Evolutionary conservation across 1,140 invertebrate species (phyloP).

Genomic region (Danaus plexippus): DNA sequence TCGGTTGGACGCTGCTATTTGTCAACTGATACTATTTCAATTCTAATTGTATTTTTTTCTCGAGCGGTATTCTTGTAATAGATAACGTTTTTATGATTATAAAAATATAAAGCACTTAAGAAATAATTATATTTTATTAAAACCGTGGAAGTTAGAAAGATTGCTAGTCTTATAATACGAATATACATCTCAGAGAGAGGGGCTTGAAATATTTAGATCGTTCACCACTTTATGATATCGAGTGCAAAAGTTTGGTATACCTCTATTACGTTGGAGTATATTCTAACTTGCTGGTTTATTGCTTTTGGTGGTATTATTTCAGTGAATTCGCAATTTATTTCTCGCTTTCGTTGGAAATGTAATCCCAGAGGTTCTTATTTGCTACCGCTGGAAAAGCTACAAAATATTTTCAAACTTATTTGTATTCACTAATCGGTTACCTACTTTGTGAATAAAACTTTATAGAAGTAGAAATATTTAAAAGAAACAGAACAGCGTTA

Average conservation of each 20-base stretch:
- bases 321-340: slow-evolving; percentile 14
- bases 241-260: slow-evolving; percentile 17
- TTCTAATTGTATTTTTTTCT: slow-evolving; percentile 19
- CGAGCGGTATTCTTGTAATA: slow-evolving; percentile 6
- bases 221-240: slow-evolving; percentile 19
- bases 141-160: no score
- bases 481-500: no score
- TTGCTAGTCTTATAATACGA: background rate
- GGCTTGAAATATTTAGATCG: slow-evolving; percentile 21
- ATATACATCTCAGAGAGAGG: background rate
- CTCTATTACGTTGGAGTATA: slow-evolving; percentile 19
- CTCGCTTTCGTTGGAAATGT: slow-evolving; percentile 30
- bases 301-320: slow-evolving; percentile 20
- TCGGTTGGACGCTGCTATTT: slow-evolving; percentile 60
- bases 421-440: slow-evolving; percentile 20
- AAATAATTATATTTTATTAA: no score
- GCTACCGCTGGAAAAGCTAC: slow-evolving; percentile 3
- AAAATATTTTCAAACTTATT: no score
- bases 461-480: no score
- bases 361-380: slow-evolving; percentile 53
- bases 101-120: no score
- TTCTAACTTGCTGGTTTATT: slow-evolving; percentile 14
- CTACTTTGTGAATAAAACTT: no score
- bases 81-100: slow-evolving; percentile 11
- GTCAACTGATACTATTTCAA: slow-evolving; percentile 33